Evolutionary conservation across 2,888 invertebrate species (phyloP), one percentile per base, ranked within the genome.

Genomic region (Drosophila aldrichi): DNA sequence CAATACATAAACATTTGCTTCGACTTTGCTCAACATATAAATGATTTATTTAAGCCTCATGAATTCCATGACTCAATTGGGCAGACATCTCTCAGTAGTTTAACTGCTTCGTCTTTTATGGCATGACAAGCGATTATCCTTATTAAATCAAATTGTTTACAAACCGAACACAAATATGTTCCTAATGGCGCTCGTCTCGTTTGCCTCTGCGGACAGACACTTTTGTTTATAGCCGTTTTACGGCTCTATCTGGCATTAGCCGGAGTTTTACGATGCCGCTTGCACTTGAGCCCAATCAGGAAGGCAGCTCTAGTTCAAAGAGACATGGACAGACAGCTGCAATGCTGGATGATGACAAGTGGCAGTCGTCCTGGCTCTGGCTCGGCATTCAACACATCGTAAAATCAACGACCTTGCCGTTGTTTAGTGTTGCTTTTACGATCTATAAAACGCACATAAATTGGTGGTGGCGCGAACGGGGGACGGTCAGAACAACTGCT

Each of bases 401-500:
- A 89, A 90, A 90, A 90, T 81, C 86, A 82, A 82, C 80, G 76
- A 73, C 73, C 68, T 81, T 76, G 79, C 29, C 73, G 60, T 79
- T 70, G 81, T 70, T 81, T 84, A 74, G 83, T 80, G 75, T 79
- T 76, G 71, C 71, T 80, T 89, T 89, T 88, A 90, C 88, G 90
- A 90, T 88, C 89, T 80, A 85, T 89, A 89, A 89, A 89, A 90
- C 73, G 79, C 57, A 77, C 89, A 86, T 87, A 88, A 90, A 90
- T 79, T 74, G 44, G 22, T 44, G 22, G 86, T 66, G 57, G 62
- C n/a, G 16, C 18, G 25, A 46, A 25, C 49, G 9, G 46, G 46
- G 43, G 55, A 40, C 57, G 34, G 48, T 40, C 46, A 49, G 51
- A 43, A 16, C 38, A 29, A n/a, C 29, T 54, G 60, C 49, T 38